Conservation (phyloP, 2,113 vertebrate species). For the Smithornis capensis region DNA sequence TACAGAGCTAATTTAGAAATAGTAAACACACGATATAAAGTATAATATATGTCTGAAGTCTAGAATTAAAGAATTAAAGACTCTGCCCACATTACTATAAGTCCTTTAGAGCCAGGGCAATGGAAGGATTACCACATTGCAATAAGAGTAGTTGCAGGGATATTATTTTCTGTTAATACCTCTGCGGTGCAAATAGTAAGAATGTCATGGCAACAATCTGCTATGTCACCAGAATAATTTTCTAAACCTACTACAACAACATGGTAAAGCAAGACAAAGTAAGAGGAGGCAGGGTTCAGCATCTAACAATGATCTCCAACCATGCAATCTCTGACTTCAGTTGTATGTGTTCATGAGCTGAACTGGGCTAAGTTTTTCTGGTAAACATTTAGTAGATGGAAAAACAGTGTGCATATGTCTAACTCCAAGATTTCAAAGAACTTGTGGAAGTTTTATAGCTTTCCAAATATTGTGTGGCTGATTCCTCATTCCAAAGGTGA, state of each 20-base stretch:
- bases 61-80: background rate
- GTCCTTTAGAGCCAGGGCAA: background rate
- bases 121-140: background rate
- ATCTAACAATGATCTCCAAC: background rate
- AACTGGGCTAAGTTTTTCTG: background rate
- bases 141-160: background rate
- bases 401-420: background rate
- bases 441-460: background rate
- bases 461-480: background rate
- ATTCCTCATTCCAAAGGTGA: background rate
- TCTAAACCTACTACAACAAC: background rate
- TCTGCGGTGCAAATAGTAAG: background rate
- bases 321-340: background rate
- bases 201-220: background rate
- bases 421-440: background rate
- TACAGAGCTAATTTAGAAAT: background rate
- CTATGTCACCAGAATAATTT: background rate
- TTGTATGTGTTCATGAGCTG: background rate
- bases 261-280: background rate
- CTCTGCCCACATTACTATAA: background rate
- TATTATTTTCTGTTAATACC: background rate
- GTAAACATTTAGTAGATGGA: background rate
- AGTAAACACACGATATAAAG: background rate
- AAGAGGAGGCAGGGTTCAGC: background rate
- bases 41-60: background rate